Percentiles rank a stretch among this genome's conserved stretches.
Evolutionary conservation across 2,113 vertebrate species (phyloP).

Genomic region (Pachycephala philippinensis): DNA sequence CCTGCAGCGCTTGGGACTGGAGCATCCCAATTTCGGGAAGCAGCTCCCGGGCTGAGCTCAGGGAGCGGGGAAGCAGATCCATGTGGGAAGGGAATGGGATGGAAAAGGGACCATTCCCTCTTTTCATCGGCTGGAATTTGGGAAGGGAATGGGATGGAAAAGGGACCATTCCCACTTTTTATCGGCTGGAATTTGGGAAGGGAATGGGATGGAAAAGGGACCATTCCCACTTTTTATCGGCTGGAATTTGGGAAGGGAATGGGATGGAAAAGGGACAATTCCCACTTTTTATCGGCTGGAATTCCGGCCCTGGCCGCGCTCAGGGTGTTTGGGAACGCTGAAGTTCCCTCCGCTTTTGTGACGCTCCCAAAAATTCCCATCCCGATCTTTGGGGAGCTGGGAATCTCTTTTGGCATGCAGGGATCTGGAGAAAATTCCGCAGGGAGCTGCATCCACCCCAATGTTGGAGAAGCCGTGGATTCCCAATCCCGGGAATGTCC

Average conservation of each 20-base stretch:
- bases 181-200: too few species aligned
- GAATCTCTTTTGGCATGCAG: not conserved
- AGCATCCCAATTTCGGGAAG: not conserved
- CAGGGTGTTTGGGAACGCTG: rapidly evolving
- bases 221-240: too few species aligned
- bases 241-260: too few species aligned
- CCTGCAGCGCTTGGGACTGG: not conserved
- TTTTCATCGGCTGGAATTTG: too few species aligned
- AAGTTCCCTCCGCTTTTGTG: not conserved
- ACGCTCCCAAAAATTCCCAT: not conserved
- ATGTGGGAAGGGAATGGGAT: rapidly evolving
- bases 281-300: not conserved
- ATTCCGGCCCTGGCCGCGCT: not conserved
- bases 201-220: not conserved
- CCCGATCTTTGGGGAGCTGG: not conserved
- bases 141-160: too few species aligned
- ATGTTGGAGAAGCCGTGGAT: too few species aligned
- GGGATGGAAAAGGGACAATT: not conserved
- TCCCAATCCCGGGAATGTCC: not conserved
- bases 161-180: too few species aligned
- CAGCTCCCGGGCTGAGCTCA: not conserved
- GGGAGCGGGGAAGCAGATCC: not conserved
- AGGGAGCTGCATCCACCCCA: not conserved
- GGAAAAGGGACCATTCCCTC: too few species aligned
- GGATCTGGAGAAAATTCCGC: not conserved